Base-by-base conservation (phyloP, 2,888 invertebrate species). In the Hofmannophila pseudospretella region DNA sequence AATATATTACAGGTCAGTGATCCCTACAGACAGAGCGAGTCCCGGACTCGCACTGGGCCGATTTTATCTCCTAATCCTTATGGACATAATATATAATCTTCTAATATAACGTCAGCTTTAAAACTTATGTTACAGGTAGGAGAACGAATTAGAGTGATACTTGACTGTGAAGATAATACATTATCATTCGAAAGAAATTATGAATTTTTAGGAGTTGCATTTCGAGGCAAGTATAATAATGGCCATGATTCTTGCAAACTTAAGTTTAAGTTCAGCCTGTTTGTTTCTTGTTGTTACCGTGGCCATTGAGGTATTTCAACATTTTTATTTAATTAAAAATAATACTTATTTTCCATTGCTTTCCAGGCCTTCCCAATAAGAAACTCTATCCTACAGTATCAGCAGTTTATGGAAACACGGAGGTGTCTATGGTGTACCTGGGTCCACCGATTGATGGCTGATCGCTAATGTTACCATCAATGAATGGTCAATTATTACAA, bases 341-440 rank as follows among this genome's bases (percentile, higher is more conserved):
- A 22, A n/a, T 31, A 3, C 22, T 26, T 22, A 20, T 16, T n/a
- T 34, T 16, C 16, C 3, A 16, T 16, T 36, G 41, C 29, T 26
- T 77, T 88, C 38, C 74, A 95, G 95, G 96, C 56, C 90, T 98
- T 73, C 98, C 98, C 38, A 94, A 95, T 67, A 96, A 96, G 71
- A 94, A 93, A 75, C 88, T 99, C 36, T 99, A 94, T 78, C 98
- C 99, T 42, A 95, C 98, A 42, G 96, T 98, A 35, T 98, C 98
- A 32, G 98, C 98, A 42, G 99, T 99, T 7, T 99, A 99, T 88
- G 99, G 99, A 42, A 99, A 99, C 74, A 99, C 98, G 32, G 98
- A 99, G 90, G 97, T 99, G 26, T 97, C 98, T 23, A 98, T 99
- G 98, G 96, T 98, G 28, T 99, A 99, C 79, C 88, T 98, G 59